phyloP scores from a whole-genome alignment of 2,888 invertebrate species.

The Rhopalosiphum nymphaeae region DNA sequence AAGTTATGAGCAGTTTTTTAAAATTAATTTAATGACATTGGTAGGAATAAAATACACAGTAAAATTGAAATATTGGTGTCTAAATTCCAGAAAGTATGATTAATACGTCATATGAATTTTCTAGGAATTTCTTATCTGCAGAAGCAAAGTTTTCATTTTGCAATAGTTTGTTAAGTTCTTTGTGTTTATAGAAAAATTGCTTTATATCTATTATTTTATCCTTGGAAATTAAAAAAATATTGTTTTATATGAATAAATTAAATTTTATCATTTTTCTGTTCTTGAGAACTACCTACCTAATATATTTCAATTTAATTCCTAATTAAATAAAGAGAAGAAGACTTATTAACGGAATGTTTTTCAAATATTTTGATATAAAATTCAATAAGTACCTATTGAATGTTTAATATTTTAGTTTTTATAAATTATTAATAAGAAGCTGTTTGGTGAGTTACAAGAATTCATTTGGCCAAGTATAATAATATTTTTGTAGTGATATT shows the following conservation, averaged over 20 bases:
- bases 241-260: neutral
- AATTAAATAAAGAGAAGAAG: neutral
- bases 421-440: neutral
- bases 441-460: too few species aligned
- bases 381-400: neutral
- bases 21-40: neutral
- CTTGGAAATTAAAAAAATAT: neutral
- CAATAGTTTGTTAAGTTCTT: neutral
- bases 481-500: too few species aligned
- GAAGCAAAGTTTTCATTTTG: neutral
- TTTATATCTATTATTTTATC: neutral
- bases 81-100: neutral
- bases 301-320: neutral
- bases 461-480: too few species aligned
- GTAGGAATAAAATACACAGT: neutral
- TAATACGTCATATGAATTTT: neutral
- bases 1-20: neutral
- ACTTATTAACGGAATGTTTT: neutral
- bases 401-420: neutral
- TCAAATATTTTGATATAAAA: neutral
- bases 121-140: slow-evolving; percentile 11
- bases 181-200: neutral
- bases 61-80: neutral
- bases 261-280: neutral
- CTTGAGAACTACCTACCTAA: neutral